Percentiles rank a stretch among this genome's conserved stretches.
Conservation (phyloP, 2,113 vertebrate genomes). For the Corythoichthys intestinalis region DNA sequence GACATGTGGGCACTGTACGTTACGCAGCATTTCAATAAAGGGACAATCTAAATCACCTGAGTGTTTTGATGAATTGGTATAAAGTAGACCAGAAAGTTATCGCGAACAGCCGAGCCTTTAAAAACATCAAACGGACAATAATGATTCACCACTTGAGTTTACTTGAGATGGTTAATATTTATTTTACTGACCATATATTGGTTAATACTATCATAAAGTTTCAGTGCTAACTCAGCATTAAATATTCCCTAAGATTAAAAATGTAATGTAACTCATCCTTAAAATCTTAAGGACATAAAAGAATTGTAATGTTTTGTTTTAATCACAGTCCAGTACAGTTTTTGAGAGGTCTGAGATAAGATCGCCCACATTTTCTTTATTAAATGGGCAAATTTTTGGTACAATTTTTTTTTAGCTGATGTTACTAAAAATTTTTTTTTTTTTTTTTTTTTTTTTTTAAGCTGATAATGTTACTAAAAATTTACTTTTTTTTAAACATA, state of each 20-base stretch:
- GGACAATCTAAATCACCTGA: slow-evolving; percentile 37
- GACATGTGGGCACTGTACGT: slow-evolving; percentile 51
- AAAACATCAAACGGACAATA: neutral
- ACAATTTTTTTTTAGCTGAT: neutral
- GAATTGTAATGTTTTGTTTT: neutral
- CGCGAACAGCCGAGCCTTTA: neutral
- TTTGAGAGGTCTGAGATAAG: neutral
- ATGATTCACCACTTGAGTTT: neutral
- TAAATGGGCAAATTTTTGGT: neutral
- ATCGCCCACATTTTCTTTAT: neutral
- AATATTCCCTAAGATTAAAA: neutral
- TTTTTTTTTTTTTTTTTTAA: neutral
- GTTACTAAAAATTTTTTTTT: neutral
- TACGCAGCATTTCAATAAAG: slow-evolving; percentile 63
- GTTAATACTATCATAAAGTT: neutral
- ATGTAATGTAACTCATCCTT: neutral
- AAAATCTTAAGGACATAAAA: neutral
- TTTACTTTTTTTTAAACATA: neutral
- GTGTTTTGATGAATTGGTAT: slow-evolving; percentile 44
- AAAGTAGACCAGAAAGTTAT: neutral
- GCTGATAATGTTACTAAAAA: neutral
- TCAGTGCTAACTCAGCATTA: too few species aligned
- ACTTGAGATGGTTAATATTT: neutral
- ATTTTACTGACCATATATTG: neutral
- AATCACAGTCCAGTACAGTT: too few species aligned